Evolutionary conservation across 2,113 vertebrate genomes (phyloP).

Genomic region (Pyxicephalus adspersus): DNA sequence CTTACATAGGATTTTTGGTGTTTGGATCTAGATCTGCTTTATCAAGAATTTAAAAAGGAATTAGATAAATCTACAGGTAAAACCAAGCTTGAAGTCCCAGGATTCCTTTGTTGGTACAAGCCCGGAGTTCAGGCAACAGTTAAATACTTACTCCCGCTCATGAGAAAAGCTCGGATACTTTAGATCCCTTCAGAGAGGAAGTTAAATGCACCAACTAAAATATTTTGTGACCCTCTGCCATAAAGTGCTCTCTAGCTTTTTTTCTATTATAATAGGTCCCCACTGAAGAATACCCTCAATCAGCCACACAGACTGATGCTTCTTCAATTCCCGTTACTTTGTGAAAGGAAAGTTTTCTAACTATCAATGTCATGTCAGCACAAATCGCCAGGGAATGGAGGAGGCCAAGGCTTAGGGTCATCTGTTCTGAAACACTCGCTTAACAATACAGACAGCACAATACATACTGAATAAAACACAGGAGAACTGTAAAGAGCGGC

Average conservation of each 20-base stretch:
- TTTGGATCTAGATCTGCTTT: no score
- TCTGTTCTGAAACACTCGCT: background rate
- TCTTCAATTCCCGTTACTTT: background rate
- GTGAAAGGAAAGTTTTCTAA: background rate
- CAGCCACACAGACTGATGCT: constrained; percentile 2
- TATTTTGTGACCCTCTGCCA: constrained; percentile 29
- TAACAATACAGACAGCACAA: background rate
- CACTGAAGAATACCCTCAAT: constrained; percentile 25
- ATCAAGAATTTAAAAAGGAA: no score
- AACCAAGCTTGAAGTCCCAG: no score
- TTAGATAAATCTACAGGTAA: no score
- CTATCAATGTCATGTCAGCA: constrained; percentile 29
- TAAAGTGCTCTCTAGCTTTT: constrained; percentile 18
- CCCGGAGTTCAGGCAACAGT: background rate
- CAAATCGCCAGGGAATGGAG: background rate
- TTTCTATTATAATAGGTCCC: constrained; percentile 37
- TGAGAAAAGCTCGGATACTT: background rate
- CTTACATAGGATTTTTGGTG: no score
- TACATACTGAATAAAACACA: no score
- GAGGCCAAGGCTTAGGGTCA: background rate
- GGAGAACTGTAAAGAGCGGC: no score
- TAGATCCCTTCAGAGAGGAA: background rate
- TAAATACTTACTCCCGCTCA: background rate
- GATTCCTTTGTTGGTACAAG: no score
- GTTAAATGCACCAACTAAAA: constrained; percentile 33